Conservation (phyloP, 2,797 vertebrate species). For the Crax fasciolata region DNA sequence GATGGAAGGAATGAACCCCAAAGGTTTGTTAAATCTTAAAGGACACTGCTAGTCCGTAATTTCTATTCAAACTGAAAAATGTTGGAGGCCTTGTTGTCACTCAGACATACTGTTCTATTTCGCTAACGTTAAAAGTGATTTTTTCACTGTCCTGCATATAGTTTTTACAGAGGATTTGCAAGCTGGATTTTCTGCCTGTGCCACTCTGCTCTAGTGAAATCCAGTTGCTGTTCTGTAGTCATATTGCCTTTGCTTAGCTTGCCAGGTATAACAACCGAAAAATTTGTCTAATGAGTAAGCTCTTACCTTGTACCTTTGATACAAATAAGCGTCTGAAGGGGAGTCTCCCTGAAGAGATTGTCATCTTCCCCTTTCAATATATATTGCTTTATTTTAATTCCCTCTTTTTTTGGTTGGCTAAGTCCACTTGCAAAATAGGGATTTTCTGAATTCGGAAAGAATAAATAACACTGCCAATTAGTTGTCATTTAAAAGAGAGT, state of each 20-base stretch:
- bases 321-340: not conserved
- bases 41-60: not conserved
- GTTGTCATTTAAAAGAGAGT: not conserved
- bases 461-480: not conserved
- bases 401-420: not conserved
- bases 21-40: not conserved
- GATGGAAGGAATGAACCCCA: not conserved
- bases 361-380: not conserved
- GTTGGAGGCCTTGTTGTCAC: not conserved
- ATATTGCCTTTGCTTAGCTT: not conserved
- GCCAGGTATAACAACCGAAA: not conserved
- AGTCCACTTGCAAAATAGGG: not conserved
- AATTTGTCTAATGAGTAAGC: slow-evolving; percentile 1
- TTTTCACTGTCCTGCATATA: not conserved
- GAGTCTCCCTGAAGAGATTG: not conserved
- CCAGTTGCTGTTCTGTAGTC: not conserved
- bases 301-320: not conserved
- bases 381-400: not conserved
- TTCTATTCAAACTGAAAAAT: not conserved
- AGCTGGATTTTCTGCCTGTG: not conserved
- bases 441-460: not conserved
- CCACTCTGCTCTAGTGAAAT: not conserved
- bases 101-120: not conserved
- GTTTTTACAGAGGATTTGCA: not conserved
- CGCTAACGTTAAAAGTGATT: not conserved